Evolutionary conservation across 2,113 vertebrate genomes (phyloP).

Genomic region (Tychaedon coryphoeus): DNA sequence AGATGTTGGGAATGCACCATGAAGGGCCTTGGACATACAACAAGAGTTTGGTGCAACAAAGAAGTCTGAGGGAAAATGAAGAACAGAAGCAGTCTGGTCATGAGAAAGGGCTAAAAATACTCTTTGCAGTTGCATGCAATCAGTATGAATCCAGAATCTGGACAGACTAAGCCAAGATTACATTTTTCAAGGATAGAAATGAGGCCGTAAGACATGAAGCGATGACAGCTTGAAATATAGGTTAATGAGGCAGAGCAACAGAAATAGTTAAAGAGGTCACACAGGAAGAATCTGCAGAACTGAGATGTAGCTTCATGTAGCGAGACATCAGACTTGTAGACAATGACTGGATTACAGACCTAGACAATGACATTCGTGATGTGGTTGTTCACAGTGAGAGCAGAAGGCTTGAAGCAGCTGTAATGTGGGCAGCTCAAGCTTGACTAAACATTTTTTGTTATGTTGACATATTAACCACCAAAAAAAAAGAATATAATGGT

Average conservation of each 20-base stretch:
- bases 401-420: not conserved
- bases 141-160: not conserved
- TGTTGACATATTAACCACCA: not conserved
- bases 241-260: not conserved
- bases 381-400: conserved; percentile 21
- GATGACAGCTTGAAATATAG: not conserved
- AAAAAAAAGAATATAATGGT: not conserved
- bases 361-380: conserved; percentile 28
- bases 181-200: not conserved
- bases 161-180: not conserved
- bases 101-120: not conserved
- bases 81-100: not conserved
- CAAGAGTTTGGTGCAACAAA: not conserved
- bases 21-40: not conserved
- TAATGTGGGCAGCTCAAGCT: conserved; percentile 20
- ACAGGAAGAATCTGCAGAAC: not conserved
- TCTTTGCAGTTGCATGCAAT: not conserved
- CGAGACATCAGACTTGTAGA: not conserved
- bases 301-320: not conserved
- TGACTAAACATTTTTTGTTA: not conserved
- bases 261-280: not conserved
- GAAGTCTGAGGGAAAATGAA: not conserved
- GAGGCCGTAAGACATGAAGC: not conserved
- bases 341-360: conserved; percentile 27
- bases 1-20: not conserved